Conservation (phyloP, 2,888 invertebrate species). For the Acanthosepion esculentum region DNA sequence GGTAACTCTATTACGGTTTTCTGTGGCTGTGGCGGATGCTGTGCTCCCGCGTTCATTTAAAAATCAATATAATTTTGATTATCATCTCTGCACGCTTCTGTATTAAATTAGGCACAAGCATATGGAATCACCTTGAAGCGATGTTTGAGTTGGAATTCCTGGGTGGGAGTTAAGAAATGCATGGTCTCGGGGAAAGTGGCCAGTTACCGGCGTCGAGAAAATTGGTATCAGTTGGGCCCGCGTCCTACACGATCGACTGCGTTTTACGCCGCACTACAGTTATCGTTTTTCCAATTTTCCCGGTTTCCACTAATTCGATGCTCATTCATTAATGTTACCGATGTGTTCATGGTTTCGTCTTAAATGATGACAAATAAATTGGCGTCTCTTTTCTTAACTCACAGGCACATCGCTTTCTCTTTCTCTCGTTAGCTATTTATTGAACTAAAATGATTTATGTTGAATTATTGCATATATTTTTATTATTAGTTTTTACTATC, state of each 20-base stretch:
- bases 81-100: not conserved
- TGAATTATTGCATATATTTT: no score
- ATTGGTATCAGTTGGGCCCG: not conserved
- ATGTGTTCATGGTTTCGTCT: not conserved
- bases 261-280: not conserved
- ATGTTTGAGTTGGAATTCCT: not conserved
- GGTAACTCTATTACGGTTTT: not conserved
- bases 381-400: not conserved
- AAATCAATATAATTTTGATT: not conserved
- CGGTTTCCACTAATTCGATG: not conserved
- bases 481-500: no score
- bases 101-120: not conserved
- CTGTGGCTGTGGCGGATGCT: not conserved
- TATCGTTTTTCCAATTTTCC: not conserved
- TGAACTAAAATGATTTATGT: no score
- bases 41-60: not conserved
- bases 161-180: not conserved
- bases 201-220: not conserved
- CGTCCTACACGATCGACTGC: not conserved
- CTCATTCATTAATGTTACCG: not conserved
- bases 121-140: constrained; percentile 33
- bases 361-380: not conserved
- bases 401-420: no score
- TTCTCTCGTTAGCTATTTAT: no score
- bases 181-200: not conserved